Base-by-base conservation (phyloP, 2,113 vertebrate species). In the Caloenas nicobarica region DNA sequence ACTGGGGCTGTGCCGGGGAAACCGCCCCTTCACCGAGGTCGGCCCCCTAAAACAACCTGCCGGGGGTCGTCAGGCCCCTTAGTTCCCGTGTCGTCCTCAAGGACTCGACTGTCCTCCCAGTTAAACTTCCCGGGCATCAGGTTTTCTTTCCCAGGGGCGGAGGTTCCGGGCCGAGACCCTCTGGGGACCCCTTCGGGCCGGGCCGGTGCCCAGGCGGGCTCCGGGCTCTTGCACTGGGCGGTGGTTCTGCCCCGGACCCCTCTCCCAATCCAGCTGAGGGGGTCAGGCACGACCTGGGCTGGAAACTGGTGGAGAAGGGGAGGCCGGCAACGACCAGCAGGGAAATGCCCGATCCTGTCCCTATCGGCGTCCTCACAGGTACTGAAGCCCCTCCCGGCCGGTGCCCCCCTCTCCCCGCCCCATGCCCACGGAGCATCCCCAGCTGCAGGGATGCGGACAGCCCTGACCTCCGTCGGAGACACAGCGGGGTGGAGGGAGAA, bases 71-170 rank as follows among this genome's bases (percentile, higher is more conserved):
- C 57, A 13, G 61, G 19, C 19, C 25, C 19, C 1, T 58, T 1
- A 8, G 11, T 7, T 66, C 28, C 23, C 21, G 15, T 11, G 58
- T 19, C 3, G 25, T 28, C 31, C 18, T 26, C n/a, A 26, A 26
- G 38, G n/a, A 25, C 22, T 36, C 16, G 7, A 54, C 25, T 46
- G 68, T 79, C 2, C 34, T 31, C 8, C 16, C 28, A 8, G 2
- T 19, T 9, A 13, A 81, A 48, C 7, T n/a, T 69, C 19, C 33
- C 8, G 4, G 16, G 10, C 14, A 7, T 18, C 3, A 10, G 0
- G 5, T 24, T 44, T 81, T 61, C 36, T 51, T 46, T 33, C 26
- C 56, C 38, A 38, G 22, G 17, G 21, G 11, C 2, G 17, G 23
- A 56, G 31, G 18, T 29, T 28, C 33, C 1, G 4, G 21, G 38